These are phyloP conservation scores for Meteorus cinctellus DNA, from an alignment of 2,888 invertebrate species.

Conservation along the genomic window DNA sequence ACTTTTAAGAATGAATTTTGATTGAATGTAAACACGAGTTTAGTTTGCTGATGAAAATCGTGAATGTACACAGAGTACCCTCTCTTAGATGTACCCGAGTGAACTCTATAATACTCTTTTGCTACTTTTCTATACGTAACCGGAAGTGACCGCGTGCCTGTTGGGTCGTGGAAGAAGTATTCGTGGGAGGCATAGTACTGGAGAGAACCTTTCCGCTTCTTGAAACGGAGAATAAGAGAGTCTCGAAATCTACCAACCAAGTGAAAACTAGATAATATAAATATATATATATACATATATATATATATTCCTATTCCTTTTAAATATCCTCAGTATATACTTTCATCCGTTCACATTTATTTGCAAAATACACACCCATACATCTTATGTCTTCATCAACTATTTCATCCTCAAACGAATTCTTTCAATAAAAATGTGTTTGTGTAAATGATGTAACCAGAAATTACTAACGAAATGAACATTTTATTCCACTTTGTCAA, in stretches of 20 bases:
- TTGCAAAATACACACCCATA: background rate
- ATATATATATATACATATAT: background rate
- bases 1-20: constrained; percentile 7
- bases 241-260: constrained; percentile 38
- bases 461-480: background rate
- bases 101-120: constrained; percentile 37
- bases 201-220: constrained; percentile 44
- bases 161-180: constrained; percentile 48
- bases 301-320: background rate
- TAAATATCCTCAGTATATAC: background rate
- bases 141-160: constrained; percentile 48
- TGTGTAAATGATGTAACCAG: no score
- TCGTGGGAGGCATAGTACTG: constrained; percentile 45
- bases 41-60: constrained; percentile 29
- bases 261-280: constrained; percentile 29
- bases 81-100: constrained; percentile 36
- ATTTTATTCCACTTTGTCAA: background rate
- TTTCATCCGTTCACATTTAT: background rate
- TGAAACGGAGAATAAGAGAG: constrained; percentile 31
- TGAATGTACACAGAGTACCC: background rate
- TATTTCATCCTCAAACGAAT: background rate
- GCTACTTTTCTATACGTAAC: constrained; percentile 44
- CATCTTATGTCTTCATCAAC: background rate
- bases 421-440: no score
- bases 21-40: constrained; percentile 19